Conservation (phyloP, 64 coral and sea anemone species). For the Hydrozoanthus tunicans region DNA sequence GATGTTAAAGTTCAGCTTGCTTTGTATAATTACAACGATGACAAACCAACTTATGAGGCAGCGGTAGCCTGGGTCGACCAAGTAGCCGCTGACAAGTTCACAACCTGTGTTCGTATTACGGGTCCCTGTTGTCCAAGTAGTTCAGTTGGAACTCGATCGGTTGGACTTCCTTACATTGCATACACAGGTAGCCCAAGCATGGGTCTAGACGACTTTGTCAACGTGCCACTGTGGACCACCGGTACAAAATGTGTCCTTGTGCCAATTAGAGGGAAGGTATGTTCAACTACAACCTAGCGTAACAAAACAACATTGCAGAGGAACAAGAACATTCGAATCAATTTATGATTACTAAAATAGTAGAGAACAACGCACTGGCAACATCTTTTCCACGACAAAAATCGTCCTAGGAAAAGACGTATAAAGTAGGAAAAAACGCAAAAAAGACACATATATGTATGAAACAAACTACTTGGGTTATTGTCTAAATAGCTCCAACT, state of each 20-base stretch:
- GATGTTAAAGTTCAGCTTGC: no score
- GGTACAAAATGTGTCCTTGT: conserved; percentile 77
- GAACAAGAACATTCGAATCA: not conserved
- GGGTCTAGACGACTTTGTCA: conserved; percentile 41
- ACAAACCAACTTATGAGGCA: no score
- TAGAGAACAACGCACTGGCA: no score
- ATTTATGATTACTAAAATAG: no score
- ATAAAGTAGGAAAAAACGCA: no score
- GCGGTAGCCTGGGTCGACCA: conserved; percentile 83
- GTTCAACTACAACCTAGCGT: not conserved
- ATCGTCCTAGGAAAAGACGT: no score
- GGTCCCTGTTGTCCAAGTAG: conserved; percentile 56
- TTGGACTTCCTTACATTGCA: conserved; percentile 66
- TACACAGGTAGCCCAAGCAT: conserved; percentile 46
- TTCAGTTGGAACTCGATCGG: not conserved
- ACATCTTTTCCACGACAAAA: no score
- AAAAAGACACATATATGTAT: no score
- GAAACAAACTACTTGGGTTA: no score
- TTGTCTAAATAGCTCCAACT: no score
- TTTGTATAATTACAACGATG: no score
- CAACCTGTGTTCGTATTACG: conserved; percentile 71
- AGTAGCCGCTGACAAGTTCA: conserved; percentile 58
- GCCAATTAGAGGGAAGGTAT: conserved; percentile 35
- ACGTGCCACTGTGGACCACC: conserved; percentile 74
- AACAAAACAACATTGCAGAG: no score